Conservation (phyloP, 1,140 invertebrate species). For the Ostrea edulis region DNA sequence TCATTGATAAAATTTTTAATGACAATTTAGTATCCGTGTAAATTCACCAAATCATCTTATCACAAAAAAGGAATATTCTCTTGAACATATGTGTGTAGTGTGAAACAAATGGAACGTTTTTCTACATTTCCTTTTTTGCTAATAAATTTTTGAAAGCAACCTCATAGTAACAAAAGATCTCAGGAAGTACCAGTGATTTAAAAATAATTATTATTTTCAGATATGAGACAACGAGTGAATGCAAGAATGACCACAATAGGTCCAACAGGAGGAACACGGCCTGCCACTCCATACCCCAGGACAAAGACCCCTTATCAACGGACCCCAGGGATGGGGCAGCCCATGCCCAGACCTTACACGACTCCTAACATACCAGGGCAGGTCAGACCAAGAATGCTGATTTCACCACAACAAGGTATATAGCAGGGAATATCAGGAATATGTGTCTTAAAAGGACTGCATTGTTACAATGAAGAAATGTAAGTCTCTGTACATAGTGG, state of each 20-base stretch:
- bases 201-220: not conserved
- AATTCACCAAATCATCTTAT: too few relatives aligned
- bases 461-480: not conserved
- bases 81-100: too few relatives aligned
- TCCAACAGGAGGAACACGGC: slow-evolving; percentile 6
- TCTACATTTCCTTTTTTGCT: too few relatives aligned
- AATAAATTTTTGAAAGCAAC: too few relatives aligned
- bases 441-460: not conserved
- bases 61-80: too few relatives aligned
- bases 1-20: too few relatives aligned
- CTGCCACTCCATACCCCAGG: slow-evolving; percentile 42
- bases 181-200: too few relatives aligned
- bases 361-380: slow-evolving; percentile 42
- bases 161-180: too few relatives aligned
- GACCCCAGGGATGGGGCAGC: slow-evolving; percentile 28
- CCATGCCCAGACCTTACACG: not conserved
- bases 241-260: slow-evolving; percentile 7
- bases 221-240: slow-evolving; percentile 42
- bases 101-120: too few relatives aligned
- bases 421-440: not conserved
- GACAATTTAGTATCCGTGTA: too few relatives aligned
- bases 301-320: not conserved
- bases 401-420: slow-evolving; percentile 46
- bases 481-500: not conserved
- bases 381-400: slow-evolving; percentile 45